Percentiles rank a stretch among this genome's conserved stretches.
Conservation (phyloP, 1,140 invertebrate species). For the Drosophila grimshawi region DNA sequence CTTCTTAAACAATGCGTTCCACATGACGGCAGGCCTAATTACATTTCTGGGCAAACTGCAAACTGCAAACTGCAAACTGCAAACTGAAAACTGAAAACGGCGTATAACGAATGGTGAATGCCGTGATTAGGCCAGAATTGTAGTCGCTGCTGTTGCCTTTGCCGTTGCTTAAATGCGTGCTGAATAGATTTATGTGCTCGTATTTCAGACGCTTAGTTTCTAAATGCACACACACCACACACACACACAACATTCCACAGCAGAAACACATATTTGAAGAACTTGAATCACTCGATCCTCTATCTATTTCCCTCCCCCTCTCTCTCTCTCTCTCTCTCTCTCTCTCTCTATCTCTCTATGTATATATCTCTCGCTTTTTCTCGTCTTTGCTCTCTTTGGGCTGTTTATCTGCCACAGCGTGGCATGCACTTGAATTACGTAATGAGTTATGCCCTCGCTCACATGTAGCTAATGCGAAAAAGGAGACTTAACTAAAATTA, state of each 20-base stretch:
- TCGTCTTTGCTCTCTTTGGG: neutral
- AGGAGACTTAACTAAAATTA: neutral
- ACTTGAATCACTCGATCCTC: slow-evolving; percentile 39
- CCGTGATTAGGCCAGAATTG: slow-evolving; percentile 61
- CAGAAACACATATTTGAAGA: slow-evolving; percentile 34
- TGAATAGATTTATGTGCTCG: slow-evolving; percentile 79
- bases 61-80: slow-evolving; percentile 2
- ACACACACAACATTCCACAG: slow-evolving; percentile 27
- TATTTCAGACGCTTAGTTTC: slow-evolving; percentile 80
- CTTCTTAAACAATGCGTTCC: slow-evolving; percentile 63
- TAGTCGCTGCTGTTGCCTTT: neutral
- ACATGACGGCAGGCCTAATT: slow-evolving; percentile 79
- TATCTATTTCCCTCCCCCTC: neutral
- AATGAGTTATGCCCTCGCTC: slow-evolving; percentile 63
- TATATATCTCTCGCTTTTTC: neutral
- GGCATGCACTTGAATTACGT: slow-evolving; percentile 63
- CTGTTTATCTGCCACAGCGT: slow-evolving; percentile 9
- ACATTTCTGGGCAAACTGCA: slow-evolving; percentile 70
- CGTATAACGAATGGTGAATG: slow-evolving; percentile 44
- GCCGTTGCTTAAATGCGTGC: slow-evolving; percentile 74
- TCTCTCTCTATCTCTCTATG: neutral
- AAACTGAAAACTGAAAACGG: neutral
- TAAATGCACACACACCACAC: slow-evolving; percentile 17
- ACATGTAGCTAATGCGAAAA: slow-evolving; percentile 49
- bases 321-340: neutral